Evolutionary conservation across 2,888 invertebrate genomes (phyloP).

Genomic region (Epistrophe grossulariae): DNA sequence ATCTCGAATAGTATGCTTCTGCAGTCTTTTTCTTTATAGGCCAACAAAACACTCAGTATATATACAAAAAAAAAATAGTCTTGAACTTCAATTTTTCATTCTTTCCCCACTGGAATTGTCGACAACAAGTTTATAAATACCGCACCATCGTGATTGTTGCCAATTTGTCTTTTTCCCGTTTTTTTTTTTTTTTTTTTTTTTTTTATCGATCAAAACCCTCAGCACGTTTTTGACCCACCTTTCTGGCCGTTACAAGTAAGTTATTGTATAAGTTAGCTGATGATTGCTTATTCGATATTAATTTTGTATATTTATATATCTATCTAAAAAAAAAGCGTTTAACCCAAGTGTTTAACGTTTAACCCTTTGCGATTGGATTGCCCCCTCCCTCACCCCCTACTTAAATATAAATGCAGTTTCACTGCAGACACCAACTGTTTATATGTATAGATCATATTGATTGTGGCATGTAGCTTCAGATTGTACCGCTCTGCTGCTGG

Average conservation of each 20-base stretch:
- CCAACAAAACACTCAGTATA: not conserved
- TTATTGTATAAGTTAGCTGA: not conserved
- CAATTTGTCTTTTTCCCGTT: conserved; percentile 56
- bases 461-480: not conserved
- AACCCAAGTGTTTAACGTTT: conserved; percentile 52
- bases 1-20: not conserved
- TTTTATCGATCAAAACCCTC: conserved; percentile 36
- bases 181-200: not conserved
- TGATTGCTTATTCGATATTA: conserved; percentile 42
- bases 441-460: not conserved
- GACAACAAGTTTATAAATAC: conserved; percentile 49
- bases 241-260: conserved; percentile 30
- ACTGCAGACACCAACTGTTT: conserved; percentile 5
- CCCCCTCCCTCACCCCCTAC: not conserved
- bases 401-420: not conserved
- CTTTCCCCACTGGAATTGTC: conserved; percentile 49
- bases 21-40: not conserved
- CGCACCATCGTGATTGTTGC: conserved; percentile 49
- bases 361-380: conserved; percentile 49
- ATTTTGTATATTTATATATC: conserved; percentile 15
- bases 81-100: conserved; percentile 61
- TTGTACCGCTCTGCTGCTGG: too few relatives aligned
- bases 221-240: conserved; percentile 75
- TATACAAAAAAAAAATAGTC: not conserved
- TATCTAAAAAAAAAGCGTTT: conserved; percentile 45